Percentiles rank a stretch among this genome's conserved stretches.
Evolutionary conservation across 2,888 invertebrate species (phyloP).

Genomic region (Philonicus albiceps): DNA sequence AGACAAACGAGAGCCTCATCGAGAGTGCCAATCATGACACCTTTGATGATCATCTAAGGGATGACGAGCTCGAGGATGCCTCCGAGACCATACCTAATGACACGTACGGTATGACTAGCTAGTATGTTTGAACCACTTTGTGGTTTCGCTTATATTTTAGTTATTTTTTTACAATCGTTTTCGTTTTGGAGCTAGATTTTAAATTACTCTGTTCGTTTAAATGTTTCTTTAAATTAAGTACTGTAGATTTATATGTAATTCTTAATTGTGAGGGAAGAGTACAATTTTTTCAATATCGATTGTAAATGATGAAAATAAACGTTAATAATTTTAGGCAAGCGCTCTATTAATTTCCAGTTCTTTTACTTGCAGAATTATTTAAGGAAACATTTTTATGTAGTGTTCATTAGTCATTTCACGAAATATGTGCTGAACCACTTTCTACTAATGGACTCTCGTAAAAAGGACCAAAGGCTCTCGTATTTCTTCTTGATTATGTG

Average conservation of each 20-base stretch:
- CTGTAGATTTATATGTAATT: not conserved
- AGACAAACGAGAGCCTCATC: conserved; percentile 28
- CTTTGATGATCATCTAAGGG: not conserved
- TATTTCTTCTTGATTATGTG: not conserved
- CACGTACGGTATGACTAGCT: conserved; percentile 38
- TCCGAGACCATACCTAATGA: not conserved
- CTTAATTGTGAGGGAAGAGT: conserved; percentile 17
- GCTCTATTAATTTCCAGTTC: not conserved
- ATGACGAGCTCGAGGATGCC: not conserved
- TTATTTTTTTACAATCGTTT: not conserved
- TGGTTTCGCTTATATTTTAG: not conserved
- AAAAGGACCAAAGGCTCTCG: not conserved
- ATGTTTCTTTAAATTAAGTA: not conserved
- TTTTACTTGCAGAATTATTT: not conserved
- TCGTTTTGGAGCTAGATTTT: not conserved
- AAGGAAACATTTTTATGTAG: not conserved
- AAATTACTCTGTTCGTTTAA: conserved; percentile 1
- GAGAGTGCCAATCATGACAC: not conserved
- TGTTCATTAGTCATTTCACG: not conserved
- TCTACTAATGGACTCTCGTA: too few species aligned
- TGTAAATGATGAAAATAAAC: conserved; percentile 26
- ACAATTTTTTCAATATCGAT: conserved; percentile 20
- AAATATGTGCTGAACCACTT: not conserved
- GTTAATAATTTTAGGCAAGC: conserved; percentile 9
- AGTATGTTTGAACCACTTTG: conserved; percentile 12